Percentiles rank a stretch among this genome's conserved stretches.
Conservation (phyloP, 2,888 invertebrate genomes). For the Sesia bembeciformis region DNA sequence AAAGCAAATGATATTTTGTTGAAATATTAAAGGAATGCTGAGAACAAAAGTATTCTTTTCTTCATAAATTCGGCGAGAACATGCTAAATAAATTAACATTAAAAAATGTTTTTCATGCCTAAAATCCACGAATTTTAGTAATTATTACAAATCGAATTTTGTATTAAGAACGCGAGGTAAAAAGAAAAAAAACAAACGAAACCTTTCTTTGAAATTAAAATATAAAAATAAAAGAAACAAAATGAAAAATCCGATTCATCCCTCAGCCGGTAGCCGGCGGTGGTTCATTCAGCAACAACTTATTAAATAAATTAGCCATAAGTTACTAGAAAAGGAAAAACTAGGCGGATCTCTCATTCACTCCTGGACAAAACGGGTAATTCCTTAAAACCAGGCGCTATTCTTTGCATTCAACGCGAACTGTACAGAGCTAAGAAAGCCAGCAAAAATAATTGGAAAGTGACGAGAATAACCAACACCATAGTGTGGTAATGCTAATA, state of each 20-base stretch:
- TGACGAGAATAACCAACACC: constrained; percentile 48
- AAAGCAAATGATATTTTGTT: too few species aligned
- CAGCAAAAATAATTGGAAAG: constrained; percentile 72
- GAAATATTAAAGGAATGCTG: too few species aligned
- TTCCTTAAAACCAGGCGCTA: constrained; percentile 56
- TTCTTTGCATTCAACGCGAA: constrained; percentile 54
- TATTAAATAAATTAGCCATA: constrained; percentile 72
- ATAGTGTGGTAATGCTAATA: neutral
- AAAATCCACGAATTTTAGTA: too few species aligned
- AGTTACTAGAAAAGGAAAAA: constrained; percentile 62
- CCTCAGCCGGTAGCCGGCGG: constrained; percentile 28
- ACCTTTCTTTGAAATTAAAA: neutral
- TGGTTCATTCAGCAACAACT: constrained; percentile 65
- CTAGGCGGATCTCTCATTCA: constrained; percentile 49
- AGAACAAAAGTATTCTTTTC: too few species aligned
- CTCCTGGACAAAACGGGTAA: constrained; percentile 54
- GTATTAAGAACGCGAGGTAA: too few species aligned
- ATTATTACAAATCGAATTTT: too few species aligned
- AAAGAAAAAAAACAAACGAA: neutral
- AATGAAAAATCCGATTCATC: constrained; percentile 59
- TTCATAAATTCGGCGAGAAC: too few species aligned
- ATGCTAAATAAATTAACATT: too few species aligned
- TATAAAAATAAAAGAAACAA: constrained; percentile 21
- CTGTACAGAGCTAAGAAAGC: constrained; percentile 50
- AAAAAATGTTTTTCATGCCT: too few species aligned